Evolutionary conservation across 1,140 invertebrate genomes (phyloP), one percentile per base, ranked within the genome.

Genomic region (Pantala flavescens): DNA sequence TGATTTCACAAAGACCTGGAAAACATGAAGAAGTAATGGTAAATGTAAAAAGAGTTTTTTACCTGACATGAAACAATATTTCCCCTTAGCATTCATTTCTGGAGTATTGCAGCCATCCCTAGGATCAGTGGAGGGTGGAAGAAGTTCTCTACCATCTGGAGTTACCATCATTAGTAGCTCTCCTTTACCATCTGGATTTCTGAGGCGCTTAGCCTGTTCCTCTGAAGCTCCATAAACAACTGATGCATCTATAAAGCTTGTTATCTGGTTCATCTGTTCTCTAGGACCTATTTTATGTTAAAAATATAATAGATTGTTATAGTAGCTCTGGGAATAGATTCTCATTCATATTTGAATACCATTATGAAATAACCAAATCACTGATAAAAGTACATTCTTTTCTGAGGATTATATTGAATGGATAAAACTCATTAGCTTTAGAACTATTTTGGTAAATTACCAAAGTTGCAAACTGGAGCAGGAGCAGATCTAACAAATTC

Each of bases 221-320:
- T 84, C 79, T 21, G 87, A 85, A 43, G 87, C 86, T 0, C 94
- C 93, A 78, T 97, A 96, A 2, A 96, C 88, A 23, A 90, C 88
- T 0, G 96, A 98, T 0, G 87, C 96, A 82, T 99, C 97, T 21
- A 99, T 89, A 80, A 90, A 98, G 0, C 93, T 87, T 0, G 94
- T 95, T 0, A 94, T 90, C 83, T 96, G 93, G 82, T 95, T 96
- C 23, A 98, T 81, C 80, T 98, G 96, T 81, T 98, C 89, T 12
- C 96, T 84, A 14, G 91, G 90, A 23, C 88, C 90, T 87, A 77
- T 70, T 70, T 70, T 7, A 36, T 36, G 9, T 36, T 2, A 36
- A 36, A 9, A 36, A 36, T 36, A 36, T 36, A 5, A 5, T 9
- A 2, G 2, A 2, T 36, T 36, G 28, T 36, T 5, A 36, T 70